Evolutionary conservation across 2,113 vertebrate genomes (phyloP), one percentile per base, ranked within the genome.

Genomic region (Lepus europaeus): DNA sequence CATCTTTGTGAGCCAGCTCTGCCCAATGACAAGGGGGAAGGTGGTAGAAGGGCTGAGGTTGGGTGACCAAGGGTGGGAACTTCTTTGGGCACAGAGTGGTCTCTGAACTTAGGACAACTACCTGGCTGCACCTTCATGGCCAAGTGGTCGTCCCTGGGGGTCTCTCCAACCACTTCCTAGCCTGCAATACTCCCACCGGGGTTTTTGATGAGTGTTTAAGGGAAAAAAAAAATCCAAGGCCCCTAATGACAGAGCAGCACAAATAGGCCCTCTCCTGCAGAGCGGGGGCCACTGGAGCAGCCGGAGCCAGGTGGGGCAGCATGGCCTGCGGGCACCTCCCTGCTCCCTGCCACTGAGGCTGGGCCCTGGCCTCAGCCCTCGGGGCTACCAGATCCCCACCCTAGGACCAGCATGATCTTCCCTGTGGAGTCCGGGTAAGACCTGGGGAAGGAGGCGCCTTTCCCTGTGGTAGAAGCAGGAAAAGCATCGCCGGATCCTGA

Each of bases 401-500:
- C 6, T 23, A 83, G 59, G 69, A 90, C 69, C 88, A 39, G 49
- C 70, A 17, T 76, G 51, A 51, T 59, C 85, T 93, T 80, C 83
- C 39, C 27, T 27, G 5, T 63, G 66, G 31, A 87, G 51, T 79
- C 51, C 64, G 49, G 70, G 76, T 59, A 63, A 97, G 73, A 82
- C 70, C 23, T 4, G 0, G 13, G 33, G 45, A 77, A 9, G 31
- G 29, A 81, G n/a, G 83, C 68, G 86, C 6, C 49, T 69, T 89
- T 19, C 72, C 25, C 74, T 74, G 10, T 56, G 69, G 29, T 29
- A 56, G 53, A 94, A 89, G 78, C 59, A 94, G 1, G 1, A 93
- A 92, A 95, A 87, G 56, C 80, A 68, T 59, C 29, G 2, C 64
- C n/a, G 96, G 89, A 59, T 92, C 78, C 95, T 87, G 82, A 76